Evolutionary conservation across 37 sponge, comb jelly and placozoan species (phyloP), one percentile per base, ranked within the genome.

Genomic region (Ephydatia muelleri): DNA sequence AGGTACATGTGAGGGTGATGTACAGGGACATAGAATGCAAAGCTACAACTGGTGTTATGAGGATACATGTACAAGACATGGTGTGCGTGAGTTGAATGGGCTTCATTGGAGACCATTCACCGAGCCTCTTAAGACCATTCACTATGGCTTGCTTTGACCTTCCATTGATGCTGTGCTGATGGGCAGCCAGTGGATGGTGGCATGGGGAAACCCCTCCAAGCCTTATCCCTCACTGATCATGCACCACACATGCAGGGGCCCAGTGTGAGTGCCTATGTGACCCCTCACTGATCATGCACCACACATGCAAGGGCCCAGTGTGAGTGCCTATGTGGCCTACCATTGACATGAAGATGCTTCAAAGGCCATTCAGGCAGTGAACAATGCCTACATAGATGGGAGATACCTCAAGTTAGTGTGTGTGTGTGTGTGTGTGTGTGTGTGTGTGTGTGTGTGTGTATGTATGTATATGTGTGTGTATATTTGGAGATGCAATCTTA

Each of bases 281-380:
- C n/a, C n/a, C n/a, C n/a, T n/a, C n/a, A n/a, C n/a, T n/a, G n/a
- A n/a, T n/a, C n/a, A n/a, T n/a, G n/a, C n/a, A n/a, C n/a, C n/a
- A n/a, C n/a, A n/a, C n/a, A n/a, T n/a, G n/a, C n/a, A n/a, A n/a
- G n/a, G n/a, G n/a, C n/a, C n/a, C n/a, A n/a, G n/a, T n/a, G n/a
- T n/a, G n/a, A n/a, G n/a, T n/a, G n/a, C n/a, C 32, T 96, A 97
- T 87, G 90, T 94, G 37, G 94, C 97, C 5, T 97, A 92, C 66
- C 65, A 76, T 33, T 49, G 91, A 36, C 73, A 78, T 75, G 97
- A 94, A 40, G 95, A 94, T 47, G 92, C 95, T 40, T 73, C 76
- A 13, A 91, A 86, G 48, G 95, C 95, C 36, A 94, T 94, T 30
- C 78, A 88, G 29, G 87, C 92, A 31, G 92, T 92, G 19, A 94